These are phyloP conservation scores for Lysiphlebus fabarum DNA, from an alignment of 1,140 invertebrate genomes.

Conservation along the genomic window DNA sequence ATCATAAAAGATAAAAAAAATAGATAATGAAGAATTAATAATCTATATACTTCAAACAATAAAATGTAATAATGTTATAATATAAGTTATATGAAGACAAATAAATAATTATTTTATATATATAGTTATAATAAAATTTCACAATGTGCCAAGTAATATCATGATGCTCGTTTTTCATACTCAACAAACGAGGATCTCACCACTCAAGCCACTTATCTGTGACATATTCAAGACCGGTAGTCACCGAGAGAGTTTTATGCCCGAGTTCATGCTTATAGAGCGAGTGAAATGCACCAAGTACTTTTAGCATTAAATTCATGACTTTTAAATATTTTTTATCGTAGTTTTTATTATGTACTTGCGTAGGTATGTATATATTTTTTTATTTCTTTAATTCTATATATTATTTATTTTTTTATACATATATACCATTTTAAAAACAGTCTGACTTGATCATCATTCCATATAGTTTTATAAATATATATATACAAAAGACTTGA, in stretches of 20 bases:
- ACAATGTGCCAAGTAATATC: conserved; percentile 10
- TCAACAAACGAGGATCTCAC: conserved; percentile 17
- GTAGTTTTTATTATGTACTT: conserved; percentile 24
- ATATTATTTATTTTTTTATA: not conserved
- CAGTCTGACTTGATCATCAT: too few relatives aligned
- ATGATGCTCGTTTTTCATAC: conserved; percentile 12
- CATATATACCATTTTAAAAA: not conserved
- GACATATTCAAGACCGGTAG: conserved; percentile 43
- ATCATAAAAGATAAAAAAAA: conserved; percentile 1
- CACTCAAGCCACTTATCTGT: conserved; percentile 21
- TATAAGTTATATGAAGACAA: not conserved
- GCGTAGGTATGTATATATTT: not conserved
- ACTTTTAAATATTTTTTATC: conserved; percentile 8
- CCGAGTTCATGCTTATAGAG: conserved; percentile 34
- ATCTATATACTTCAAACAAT: not conserved
- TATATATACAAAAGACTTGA: not conserved
- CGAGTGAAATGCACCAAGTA: conserved; percentile 27
- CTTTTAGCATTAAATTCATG: conserved; percentile 13
- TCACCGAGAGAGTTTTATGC: conserved; percentile 40
- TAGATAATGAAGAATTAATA: not conserved
- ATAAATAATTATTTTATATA: too few relatives aligned
- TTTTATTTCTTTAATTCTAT: conserved; percentile 2
- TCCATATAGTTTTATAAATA: not conserved
- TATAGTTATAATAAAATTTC: not conserved
- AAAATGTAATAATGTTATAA: conserved; percentile 9